These are phyloP conservation scores for Crotophaga sulcirostris DNA, from an alignment of 2,113 vertebrate genomes.

Conservation along the genomic window DNA sequence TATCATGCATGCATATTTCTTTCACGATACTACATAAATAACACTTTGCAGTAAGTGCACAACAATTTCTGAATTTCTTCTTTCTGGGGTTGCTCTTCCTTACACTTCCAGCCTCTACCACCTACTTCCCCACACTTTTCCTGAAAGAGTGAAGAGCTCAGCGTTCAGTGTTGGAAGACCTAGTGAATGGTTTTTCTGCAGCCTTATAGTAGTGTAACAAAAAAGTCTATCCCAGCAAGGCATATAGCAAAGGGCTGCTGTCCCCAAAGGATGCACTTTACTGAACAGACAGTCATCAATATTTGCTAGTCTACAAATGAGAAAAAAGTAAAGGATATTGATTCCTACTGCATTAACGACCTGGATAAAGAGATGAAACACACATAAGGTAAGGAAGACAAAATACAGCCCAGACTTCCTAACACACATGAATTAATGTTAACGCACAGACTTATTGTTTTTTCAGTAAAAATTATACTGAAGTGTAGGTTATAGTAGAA, in stretches of 20 bases:
- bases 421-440: neutral
- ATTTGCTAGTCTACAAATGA: neutral
- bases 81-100: neutral
- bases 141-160: neutral
- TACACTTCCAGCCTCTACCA: neutral
- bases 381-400: neutral
- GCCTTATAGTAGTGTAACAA: neutral
- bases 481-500: neutral
- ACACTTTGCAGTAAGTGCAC: neutral
- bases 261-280: neutral
- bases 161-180: rapidly evolving
- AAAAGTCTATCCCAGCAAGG: neutral
- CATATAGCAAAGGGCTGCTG: neutral
- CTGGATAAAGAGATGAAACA: neutral
- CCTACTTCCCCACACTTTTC: neutral
- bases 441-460: neutral
- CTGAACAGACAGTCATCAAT: neutral
- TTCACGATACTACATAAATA: neutral
- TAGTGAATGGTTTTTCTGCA: neutral
- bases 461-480: neutral
- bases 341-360: neutral
- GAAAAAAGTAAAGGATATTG: neutral
- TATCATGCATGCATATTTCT: neutral
- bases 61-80: neutral
- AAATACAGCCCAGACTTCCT: neutral